Evolutionary conservation across 2,797 vertebrate genomes (phyloP).

Genomic region (Chanos chanos): DNA sequence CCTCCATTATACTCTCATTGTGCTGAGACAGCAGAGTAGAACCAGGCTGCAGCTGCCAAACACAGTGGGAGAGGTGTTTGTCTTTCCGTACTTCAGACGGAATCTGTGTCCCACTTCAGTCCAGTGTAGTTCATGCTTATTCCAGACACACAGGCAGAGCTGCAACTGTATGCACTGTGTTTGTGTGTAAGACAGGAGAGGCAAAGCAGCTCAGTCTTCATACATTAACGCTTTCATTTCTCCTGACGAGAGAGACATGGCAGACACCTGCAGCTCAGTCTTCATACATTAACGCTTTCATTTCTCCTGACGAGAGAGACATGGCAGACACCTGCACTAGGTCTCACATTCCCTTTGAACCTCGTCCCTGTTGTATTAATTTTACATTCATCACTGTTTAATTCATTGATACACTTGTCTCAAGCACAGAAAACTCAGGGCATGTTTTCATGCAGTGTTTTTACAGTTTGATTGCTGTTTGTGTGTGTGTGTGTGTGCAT

Average conservation of each 20-base stretch:
- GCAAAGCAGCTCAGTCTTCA: conserved; percentile 24
- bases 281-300: conserved; percentile 17
- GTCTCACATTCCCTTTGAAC: conserved; percentile 21
- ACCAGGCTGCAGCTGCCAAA: too few relatives aligned
- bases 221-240: neutral
- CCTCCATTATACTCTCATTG: too few relatives aligned
- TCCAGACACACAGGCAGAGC: too few relatives aligned
- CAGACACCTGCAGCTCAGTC: conserved; percentile 24
- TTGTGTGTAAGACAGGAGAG: too few relatives aligned
- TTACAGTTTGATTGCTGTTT: neutral
- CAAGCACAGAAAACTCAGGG: neutral
- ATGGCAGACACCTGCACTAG: conserved; percentile 14
- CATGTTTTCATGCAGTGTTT: neutral
- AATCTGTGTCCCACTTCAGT: too few relatives aligned
- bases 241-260: too few relatives aligned
- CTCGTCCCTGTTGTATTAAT: conserved; percentile 20
- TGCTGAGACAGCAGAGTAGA: too few relatives aligned
- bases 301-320: conserved; percentile 13
- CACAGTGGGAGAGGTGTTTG: too few relatives aligned
- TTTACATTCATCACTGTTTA: conserved; percentile 14
- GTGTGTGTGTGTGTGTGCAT: neutral
- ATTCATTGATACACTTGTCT: too few relatives aligned
- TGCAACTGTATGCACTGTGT: too few relatives aligned
- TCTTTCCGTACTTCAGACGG: too few relatives aligned
- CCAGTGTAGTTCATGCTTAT: too few relatives aligned